phyloP scores from a whole-genome alignment of 2,113 vertebrate genomes.

The Grus americana region DNA sequence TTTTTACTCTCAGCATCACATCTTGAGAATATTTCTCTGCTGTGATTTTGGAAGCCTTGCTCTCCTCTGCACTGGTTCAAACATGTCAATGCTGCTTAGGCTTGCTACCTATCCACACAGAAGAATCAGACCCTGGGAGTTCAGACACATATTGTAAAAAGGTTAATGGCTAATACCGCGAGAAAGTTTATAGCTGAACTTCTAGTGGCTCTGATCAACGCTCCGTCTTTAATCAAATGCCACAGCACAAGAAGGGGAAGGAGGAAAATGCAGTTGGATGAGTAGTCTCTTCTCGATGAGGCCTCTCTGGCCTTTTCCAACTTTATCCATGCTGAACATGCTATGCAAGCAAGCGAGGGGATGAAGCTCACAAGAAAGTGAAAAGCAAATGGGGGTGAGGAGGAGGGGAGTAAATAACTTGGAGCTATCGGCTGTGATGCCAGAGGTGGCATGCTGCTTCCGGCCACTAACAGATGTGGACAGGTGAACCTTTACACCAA shows the following conservation, averaged over 20 bases:
- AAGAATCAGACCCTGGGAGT: neutral
- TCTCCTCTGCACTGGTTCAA: neutral
- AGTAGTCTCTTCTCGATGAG: neutral
- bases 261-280: neutral
- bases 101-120: neutral
- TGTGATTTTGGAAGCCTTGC: neutral
- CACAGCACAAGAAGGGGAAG: neutral
- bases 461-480: slow-evolving; percentile 54
- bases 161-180: neutral
- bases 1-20: neutral
- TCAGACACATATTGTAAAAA: slow-evolving; percentile 14
- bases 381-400: neutral
- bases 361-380: neutral
- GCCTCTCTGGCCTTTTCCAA: neutral
- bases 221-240: neutral
- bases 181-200: slow-evolving; percentile 43
- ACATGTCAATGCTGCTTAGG: neutral
- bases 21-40: neutral
- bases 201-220: neutral
- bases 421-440: neutral
- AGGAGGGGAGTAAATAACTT: slow-evolving; percentile 19
- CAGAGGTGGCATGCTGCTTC: slow-evolving; percentile 33
- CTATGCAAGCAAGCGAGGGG: fast-evolving
- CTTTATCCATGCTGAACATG: neutral
- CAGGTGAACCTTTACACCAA: slow-evolving; percentile 77